Conservation (phyloP, 2,113 vertebrate species). For the Mixornis gularis region DNA sequence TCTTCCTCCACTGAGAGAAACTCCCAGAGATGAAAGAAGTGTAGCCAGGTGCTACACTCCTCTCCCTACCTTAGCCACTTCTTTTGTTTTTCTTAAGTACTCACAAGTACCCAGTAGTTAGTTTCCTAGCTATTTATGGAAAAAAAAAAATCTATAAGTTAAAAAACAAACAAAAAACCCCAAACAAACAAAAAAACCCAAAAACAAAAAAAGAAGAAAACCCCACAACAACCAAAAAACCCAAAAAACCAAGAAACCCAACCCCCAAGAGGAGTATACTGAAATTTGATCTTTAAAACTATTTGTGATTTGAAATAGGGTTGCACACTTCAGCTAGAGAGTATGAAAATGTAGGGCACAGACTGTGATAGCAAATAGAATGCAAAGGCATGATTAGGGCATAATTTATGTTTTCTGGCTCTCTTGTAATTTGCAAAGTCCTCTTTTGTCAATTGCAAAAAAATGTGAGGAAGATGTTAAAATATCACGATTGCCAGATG, state of each 20-base stretch:
- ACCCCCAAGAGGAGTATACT: background rate
- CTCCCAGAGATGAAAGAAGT: background rate
- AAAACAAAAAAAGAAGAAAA: background rate
- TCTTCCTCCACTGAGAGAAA: background rate
- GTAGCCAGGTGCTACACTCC: background rate
- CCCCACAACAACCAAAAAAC: too few relatives aligned
- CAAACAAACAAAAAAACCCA: too few relatives aligned
- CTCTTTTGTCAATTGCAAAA: background rate
- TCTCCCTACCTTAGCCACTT: background rate
- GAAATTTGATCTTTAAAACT: background rate
- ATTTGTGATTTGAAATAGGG: background rate
- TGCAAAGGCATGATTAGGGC: background rate
- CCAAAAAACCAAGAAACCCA: background rate
- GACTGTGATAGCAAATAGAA: background rate
- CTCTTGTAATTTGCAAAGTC: background rate
- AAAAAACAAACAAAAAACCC: background rate
- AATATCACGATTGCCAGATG: background rate
- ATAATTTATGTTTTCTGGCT: background rate
- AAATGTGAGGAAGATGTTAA: background rate
- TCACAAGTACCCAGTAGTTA: background rate
- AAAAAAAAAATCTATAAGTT: background rate
- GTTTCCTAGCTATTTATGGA: background rate
- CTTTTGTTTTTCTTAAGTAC: background rate
- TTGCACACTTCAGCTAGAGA: background rate
- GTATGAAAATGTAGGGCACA: background rate